These are phyloP conservation scores for Camarhynchus parvulus DNA, from an alignment of 2,113 vertebrate species.

Conservation along the genomic window DNA sequence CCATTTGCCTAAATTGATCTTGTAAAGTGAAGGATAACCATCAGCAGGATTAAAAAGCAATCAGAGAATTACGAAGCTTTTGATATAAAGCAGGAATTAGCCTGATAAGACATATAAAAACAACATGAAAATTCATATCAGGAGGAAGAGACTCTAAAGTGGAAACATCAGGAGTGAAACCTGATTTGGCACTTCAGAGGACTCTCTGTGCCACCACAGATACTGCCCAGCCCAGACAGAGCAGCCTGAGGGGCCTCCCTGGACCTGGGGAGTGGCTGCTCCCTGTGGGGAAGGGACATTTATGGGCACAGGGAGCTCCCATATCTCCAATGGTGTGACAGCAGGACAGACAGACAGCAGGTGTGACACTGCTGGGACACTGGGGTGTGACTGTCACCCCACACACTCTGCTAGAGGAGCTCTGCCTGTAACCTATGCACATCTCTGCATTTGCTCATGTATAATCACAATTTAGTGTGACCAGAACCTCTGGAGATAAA, in stretches of 20 bases:
- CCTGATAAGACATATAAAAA: background rate
- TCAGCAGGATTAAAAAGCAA: background rate
- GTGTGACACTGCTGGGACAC: too few species aligned
- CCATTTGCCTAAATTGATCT: background rate
- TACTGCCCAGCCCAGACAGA: background rate
- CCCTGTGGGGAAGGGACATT: accelerated
- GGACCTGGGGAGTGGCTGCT: accelerated
- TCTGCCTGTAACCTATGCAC: accelerated
- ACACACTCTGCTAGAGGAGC: accelerated
- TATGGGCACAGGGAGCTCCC: background rate
- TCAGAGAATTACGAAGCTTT: background rate
- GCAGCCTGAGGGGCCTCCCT: background rate
- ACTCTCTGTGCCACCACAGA: accelerated
- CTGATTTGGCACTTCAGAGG: background rate
- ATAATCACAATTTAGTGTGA: background rate
- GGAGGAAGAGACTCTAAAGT: background rate
- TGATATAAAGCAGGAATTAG: background rate
- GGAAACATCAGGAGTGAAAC: background rate
- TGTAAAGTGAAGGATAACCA: background rate
- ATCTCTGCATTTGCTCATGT: accelerated
- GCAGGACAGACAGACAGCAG: background rate
- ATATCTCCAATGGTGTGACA: background rate
- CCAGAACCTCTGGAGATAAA: background rate
- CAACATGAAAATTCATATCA: background rate
- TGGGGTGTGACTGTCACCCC: accelerated